Conservation (phyloP, 2,113 vertebrate genomes). For the Syngnathus typhle region DNA sequence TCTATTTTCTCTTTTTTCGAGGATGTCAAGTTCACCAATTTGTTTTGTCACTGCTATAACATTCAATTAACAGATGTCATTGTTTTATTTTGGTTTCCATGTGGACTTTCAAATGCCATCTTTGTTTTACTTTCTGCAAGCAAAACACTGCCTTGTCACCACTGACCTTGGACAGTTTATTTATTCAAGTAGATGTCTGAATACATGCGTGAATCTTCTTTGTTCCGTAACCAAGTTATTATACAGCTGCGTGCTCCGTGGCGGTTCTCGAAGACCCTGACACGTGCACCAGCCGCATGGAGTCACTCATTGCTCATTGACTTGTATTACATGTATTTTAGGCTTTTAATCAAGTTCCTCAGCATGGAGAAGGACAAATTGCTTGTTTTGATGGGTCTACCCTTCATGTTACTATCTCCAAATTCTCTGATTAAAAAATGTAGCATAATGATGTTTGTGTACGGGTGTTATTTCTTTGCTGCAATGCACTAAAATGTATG, state of each 20-base stretch:
- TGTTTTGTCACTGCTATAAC: background rate
- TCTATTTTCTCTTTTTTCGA: background rate
- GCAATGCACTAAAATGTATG: too few species aligned
- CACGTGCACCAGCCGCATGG: conserved; percentile 4
- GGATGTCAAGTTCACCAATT: background rate
- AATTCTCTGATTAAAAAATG: background rate
- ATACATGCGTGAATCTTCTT: conserved; percentile 2
- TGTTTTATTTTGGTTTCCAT: background rate
- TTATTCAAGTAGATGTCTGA: conserved; percentile 15
- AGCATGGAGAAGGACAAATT: conserved; percentile 4
- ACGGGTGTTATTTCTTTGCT: background rate
- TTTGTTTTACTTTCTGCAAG: conserved; percentile 21
- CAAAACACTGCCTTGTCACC: conserved; percentile 6
- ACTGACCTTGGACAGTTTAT: conserved; percentile 18
- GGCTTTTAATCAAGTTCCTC: background rate
- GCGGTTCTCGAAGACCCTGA: conserved; percentile 22
- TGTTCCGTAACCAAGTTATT: background rate
- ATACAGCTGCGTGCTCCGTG: conserved; percentile 1
- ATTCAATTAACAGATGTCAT: conserved; percentile 13
- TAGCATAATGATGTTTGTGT: background rate
- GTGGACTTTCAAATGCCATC: conserved; percentile 17
- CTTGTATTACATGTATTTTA: conserved; percentile 15
- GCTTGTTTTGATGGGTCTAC: conserved; percentile 12
- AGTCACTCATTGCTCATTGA: conserved; percentile 1
- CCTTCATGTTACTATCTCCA: background rate